phyloP scores from a whole-genome alignment of 2,888 invertebrate genomes.

The Microctonus aethiopoides region DNA sequence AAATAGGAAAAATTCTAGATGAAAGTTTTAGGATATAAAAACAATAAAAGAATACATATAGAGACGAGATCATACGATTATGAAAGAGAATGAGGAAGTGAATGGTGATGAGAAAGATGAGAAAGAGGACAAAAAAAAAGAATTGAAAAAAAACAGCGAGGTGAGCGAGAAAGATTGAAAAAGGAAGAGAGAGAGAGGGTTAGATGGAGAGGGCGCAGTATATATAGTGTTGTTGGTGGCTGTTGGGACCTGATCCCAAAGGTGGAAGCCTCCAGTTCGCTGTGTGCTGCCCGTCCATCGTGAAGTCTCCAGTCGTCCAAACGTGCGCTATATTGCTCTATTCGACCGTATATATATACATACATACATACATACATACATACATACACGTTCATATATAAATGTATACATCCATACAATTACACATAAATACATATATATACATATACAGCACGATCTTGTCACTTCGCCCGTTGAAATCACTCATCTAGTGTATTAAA shows the following conservation, averaged over 20 bases:
- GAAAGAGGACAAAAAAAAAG: constrained; percentile 19
- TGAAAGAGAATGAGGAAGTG: constrained; percentile 15
- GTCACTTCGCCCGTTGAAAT: constrained; percentile 39
- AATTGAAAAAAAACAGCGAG: constrained; percentile 15
- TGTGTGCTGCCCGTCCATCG: constrained; percentile 65
- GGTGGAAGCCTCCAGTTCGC: constrained; percentile 54
- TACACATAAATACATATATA: too few species aligned
- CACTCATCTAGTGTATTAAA: constrained; percentile 23
- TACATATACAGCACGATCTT: constrained; percentile 26
- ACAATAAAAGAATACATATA: too few species aligned
- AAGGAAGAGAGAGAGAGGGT: constrained; percentile 36
- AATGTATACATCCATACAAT: too few species aligned
- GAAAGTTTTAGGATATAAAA: too few species aligned
- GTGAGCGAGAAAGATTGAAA: constrained; percentile 9
- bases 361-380: too few species aligned
- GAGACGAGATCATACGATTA: too few species aligned
- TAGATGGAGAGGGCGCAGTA: constrained; percentile 31
- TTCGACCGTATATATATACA: constrained; percentile 60
- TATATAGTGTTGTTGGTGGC: constrained; percentile 52
- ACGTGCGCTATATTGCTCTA: constrained; percentile 51
- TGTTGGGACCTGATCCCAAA: constrained; percentile 66
- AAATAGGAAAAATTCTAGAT: too few species aligned
- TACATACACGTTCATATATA: too few species aligned
- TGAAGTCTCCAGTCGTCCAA: constrained; percentile 65
- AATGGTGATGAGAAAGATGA: constrained; percentile 20